phyloP scores from a whole-genome alignment of 2,113 vertebrate species.

The Proterorhinus semilunaris region DNA sequence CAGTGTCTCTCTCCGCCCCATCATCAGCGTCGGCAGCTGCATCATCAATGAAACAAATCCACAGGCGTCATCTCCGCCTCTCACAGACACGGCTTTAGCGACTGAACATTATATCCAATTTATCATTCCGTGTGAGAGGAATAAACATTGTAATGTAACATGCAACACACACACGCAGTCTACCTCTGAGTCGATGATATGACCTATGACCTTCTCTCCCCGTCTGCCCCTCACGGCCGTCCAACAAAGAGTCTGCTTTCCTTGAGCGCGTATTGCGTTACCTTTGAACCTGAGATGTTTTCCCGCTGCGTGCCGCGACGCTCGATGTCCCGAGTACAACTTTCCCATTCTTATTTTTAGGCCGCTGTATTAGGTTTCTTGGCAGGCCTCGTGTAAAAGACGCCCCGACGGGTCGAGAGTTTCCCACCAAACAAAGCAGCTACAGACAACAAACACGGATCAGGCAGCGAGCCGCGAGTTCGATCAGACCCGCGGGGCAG shows the following conservation, averaged over 20 bases:
- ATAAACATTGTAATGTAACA: too few species aligned
- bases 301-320: background rate
- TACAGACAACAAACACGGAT: conserved; percentile 10
- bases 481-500: conserved; percentile 30
- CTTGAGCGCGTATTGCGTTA: background rate
- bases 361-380: conserved; percentile 25
- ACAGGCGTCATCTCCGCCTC: background rate
- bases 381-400: conserved; percentile 6
- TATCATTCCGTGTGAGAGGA: background rate
- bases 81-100: background rate
- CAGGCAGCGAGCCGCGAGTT: conserved; percentile 21
- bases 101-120: background rate
- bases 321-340: conserved; percentile 6
- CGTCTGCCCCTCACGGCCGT: background rate
- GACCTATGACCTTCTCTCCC: too few species aligned
- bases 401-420: conserved; percentile 10
- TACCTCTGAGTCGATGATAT: background rate
- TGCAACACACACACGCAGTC: too few species aligned
- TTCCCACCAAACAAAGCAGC: conserved; percentile 14
- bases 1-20: background rate
- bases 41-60: background rate
- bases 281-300: background rate
- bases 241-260: background rate
- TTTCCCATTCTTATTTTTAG: conserved; percentile 5
- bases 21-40: background rate